phyloP scores from a whole-genome alignment of 2,888 invertebrate genomes.

The Blastobasis lacticolella region DNA sequence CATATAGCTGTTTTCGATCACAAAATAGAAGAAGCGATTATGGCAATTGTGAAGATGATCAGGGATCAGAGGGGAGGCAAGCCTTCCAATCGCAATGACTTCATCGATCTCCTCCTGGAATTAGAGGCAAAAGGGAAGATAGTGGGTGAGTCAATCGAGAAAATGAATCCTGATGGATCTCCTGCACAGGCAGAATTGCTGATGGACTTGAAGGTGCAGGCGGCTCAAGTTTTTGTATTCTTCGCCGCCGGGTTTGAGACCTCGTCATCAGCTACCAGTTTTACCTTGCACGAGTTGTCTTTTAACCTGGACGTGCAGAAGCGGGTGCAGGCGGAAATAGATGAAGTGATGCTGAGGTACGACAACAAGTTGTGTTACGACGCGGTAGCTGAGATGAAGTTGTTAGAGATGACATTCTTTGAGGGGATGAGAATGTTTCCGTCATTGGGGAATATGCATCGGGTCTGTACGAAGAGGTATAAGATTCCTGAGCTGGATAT shows the following conservation, averaged over 20 bases:
- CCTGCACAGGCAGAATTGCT: conserved; percentile 21
- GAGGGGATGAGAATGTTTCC: conserved; percentile 25
- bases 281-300: conserved; percentile 36
- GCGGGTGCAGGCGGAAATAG: conserved; percentile 35
- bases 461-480: conserved; percentile 19
- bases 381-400: conserved; percentile 31
- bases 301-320: conserved; percentile 35
- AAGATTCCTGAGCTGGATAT: conserved; percentile 21
- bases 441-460: conserved; percentile 17
- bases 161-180: conserved; percentile 20
- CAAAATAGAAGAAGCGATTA: conserved; percentile 17
- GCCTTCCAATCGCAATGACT: conserved; percentile 27
- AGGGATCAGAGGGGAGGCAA: conserved; percentile 21
- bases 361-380: conserved; percentile 27
- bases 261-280: conserved; percentile 37
- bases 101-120: conserved; percentile 29
- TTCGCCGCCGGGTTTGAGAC: conserved; percentile 31
- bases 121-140: conserved; percentile 26
- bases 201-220: conserved; percentile 15
- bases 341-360: conserved; percentile 22
- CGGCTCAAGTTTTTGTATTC: conserved; percentile 13
- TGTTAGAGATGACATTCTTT: conserved; percentile 29
- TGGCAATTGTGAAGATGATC: conserved; percentile 18
- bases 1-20: conserved; percentile 15
- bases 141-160: conserved; percentile 27